A percentile compares a stretch with the other conserved stretches of the same genome.
These are phyloP conservation scores for Aleiodes leptofemur DNA, from an alignment of 2,888 invertebrate genomes.

Conservation along the genomic window DNA sequence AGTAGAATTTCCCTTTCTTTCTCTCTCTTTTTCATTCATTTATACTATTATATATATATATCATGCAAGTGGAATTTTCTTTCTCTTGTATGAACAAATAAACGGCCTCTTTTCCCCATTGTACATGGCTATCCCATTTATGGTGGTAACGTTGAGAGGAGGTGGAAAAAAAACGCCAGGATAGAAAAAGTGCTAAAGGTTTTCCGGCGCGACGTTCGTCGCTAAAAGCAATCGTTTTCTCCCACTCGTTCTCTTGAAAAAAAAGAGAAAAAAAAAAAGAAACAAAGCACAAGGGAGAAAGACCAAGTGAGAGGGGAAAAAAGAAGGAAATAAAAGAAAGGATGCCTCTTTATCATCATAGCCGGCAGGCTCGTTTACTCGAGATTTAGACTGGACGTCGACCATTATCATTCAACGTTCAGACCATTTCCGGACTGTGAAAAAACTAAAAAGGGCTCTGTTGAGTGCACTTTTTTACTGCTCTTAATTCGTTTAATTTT, in stretches of 20 bases:
- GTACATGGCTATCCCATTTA: conserved; percentile 30
- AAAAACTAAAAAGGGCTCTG: conserved; percentile 9
- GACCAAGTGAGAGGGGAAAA: not conserved
- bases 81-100: not conserved
- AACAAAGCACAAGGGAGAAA: not conserved
- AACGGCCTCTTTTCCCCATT: conserved; percentile 31
- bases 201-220: conserved; percentile 38
- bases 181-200: conserved; percentile 34
- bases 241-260: conserved; percentile 9
- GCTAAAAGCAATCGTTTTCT: conserved; percentile 39
- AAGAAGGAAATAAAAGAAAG: not conserved
- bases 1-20: not conserved
- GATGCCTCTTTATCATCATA: conserved; percentile 32
- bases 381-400: conserved; percentile 27
- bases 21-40: not conserved
- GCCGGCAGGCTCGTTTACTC: conserved; percentile 38
- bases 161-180: conserved; percentile 2
- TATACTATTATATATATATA: not conserved
- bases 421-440: conserved; percentile 13
- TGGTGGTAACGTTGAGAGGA: conserved; percentile 10
- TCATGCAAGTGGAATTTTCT: not conserved
- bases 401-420: conserved; percentile 33
- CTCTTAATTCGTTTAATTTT: conserved; percentile 17
- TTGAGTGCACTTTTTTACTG: conserved; percentile 9
- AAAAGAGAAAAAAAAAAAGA: conserved; percentile 29